Evolutionary conservation across 2,797 vertebrate genomes (phyloP), one percentile per base, ranked within the genome.

Genomic region (Acanthopagrus latus): DNA sequence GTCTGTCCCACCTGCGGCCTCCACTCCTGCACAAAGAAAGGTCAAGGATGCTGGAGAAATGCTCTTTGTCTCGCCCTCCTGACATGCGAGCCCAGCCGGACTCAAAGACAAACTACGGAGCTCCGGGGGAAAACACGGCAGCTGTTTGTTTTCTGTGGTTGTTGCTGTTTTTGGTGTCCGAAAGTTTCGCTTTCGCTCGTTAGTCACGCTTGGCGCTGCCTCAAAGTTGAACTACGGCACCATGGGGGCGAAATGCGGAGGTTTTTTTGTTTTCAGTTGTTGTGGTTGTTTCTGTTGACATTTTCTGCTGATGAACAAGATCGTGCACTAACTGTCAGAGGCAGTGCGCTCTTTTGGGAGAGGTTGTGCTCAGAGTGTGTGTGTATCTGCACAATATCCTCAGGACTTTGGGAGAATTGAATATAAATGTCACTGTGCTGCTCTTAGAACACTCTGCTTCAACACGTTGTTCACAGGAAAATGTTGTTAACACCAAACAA

Each of bases 1-100:
- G 74, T 89, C 64, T 64, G 78, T 76, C 77, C 85, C 90, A 91
- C 84, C 91, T 91, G 90, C 78, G 79, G 81, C 74, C 71, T 46
- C 14, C 65, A 71, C 62, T 71, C 69, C 69, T 20, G 63, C 57
- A 71, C 63, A 46, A 52, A 64, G 47, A 81, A 66, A 78, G 88
- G 86, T 87, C 83, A 66, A 50, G 68, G 82, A 80, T 77, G 81
- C 68, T 43, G 58, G 55, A 81, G 54, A 57, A 71, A n/a, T 1
- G 12, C 21, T 51, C 29, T 76, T 67, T 85, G 64, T 81, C 84
- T 89, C 54, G 55, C 12, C 66, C 65, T 81, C 67, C 64, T 60
- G 59, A 85, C 64, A 82, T 69, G 41, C 66, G 5, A 58, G 66
- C 86, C 63, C 91, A 91, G 87, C 71, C 63, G 54, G 90, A 82